A percentile compares a stretch with the other conserved stretches of the same genome.
phyloP scores from a whole-genome alignment of 2,888 invertebrate genomes.

The Metopia argyrocephala region DNA sequence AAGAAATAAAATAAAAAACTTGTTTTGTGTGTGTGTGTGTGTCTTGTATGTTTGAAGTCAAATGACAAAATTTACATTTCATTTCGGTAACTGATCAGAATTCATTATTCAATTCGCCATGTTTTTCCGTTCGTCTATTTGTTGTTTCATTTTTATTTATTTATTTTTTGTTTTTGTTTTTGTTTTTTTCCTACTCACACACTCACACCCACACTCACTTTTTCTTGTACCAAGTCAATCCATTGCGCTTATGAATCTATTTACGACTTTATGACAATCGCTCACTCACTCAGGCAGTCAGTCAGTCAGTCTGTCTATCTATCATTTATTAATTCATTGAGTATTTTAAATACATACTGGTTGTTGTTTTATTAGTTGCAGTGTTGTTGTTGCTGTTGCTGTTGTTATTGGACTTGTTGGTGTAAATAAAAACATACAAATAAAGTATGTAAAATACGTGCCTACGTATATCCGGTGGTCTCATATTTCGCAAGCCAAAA shows the following conservation, averaged over 20 bases:
- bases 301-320: constrained; percentile 31
- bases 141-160: too few species aligned
- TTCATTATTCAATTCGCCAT: constrained; percentile 37
- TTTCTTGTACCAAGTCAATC: constrained; percentile 12
- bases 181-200: too few species aligned
- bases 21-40: constrained; percentile 29
- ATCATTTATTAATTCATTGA: constrained; percentile 50
- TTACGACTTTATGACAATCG: constrained; percentile 17
- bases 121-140: neutral
- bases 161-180: too few species aligned
- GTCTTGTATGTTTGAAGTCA: neutral
- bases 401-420: constrained; percentile 8
- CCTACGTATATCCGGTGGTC: constrained; percentile 65
- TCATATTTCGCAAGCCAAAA: constrained; percentile 61
- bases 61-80: constrained; percentile 45
- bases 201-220: constrained; percentile 44
- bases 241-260: neutral
- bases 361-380: constrained; percentile 28
- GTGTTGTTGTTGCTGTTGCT: constrained; percentile 35
- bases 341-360: constrained; percentile 39
- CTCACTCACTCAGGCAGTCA: constrained; percentile 29
- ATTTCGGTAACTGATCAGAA: constrained; percentile 47
- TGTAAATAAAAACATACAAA: constrained; percentile 25
- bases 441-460: constrained; percentile 62
- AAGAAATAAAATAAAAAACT: constrained; percentile 9